Percentiles rank a stretch among this genome's conserved stretches.
phyloP scores from a whole-genome alignment of 2,888 invertebrate species.

The Helobdella robusta region DNA sequence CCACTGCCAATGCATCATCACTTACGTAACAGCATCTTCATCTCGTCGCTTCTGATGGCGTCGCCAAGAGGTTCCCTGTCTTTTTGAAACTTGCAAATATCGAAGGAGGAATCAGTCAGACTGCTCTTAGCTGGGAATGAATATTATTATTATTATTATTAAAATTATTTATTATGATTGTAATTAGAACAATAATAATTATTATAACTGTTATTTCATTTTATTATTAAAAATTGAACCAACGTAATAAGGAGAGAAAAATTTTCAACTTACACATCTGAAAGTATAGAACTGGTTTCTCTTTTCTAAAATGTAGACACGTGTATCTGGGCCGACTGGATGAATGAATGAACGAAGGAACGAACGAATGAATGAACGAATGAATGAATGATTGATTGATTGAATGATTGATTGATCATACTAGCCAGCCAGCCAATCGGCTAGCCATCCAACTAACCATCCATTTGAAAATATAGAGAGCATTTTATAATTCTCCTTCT shows the following conservation, averaged over 20 bases:
- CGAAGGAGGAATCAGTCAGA: constrained; percentile 31
- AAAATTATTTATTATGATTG: neutral
- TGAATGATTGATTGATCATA: too few species aligned
- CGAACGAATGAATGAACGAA: too few species aligned
- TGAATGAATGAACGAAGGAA: too few species aligned
- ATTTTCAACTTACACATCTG: constrained; percentile 31
- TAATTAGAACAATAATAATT: too few species aligned
- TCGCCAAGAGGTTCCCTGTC: constrained; percentile 31
- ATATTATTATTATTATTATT: neutral
- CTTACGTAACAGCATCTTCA: constrained; percentile 33
- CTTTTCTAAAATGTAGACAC: constrained; percentile 32
- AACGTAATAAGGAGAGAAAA: neutral
- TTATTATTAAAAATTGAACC: too few species aligned
- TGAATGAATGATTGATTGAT: too few species aligned
- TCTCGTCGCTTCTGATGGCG: constrained; percentile 28
- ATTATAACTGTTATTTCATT: too few species aligned
- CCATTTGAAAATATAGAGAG: constrained; percentile 30
- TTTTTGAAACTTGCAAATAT: constrained; percentile 32
- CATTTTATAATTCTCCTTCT: constrained; percentile 29
- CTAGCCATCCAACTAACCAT: constrained; percentile 26
- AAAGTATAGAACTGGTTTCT: constrained; percentile 26
- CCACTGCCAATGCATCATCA: neutral
- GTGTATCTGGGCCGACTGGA: constrained; percentile 34
- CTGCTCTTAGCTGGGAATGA: constrained; percentile 26
- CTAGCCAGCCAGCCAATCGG: neutral